phyloP scores from a whole-genome alignment of 1,140 invertebrate genomes.

The Tribolium castaneum region DNA sequence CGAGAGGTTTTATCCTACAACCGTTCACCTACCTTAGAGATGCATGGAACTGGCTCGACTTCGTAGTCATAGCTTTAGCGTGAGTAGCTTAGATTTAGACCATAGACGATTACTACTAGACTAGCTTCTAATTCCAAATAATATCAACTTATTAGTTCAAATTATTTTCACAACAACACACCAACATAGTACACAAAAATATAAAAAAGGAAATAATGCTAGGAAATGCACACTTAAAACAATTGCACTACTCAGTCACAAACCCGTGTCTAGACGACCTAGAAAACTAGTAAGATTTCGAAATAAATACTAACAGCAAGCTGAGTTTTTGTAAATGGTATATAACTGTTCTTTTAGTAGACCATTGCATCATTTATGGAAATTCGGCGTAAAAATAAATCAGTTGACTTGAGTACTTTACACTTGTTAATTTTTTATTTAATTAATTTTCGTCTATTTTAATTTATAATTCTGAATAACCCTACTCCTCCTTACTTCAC shows the following conservation, averaged over 20 bases:
- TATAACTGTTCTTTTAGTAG: too few species aligned
- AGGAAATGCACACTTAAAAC: neutral
- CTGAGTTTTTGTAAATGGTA: neutral
- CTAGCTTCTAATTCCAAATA: slow-evolving; percentile 36
- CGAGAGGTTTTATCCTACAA: slow-evolving; percentile 98
- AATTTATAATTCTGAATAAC: slow-evolving; percentile 7
- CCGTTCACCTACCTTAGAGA: slow-evolving; percentile 99
- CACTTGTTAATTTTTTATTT: neutral
- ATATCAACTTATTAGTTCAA: slow-evolving; percentile 19
- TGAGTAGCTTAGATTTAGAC: slow-evolving; percentile 78
- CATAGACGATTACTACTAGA: slow-evolving; percentile 41
- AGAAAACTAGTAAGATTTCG: neutral
- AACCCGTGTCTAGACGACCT: neutral
- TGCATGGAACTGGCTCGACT: slow-evolving; percentile 99
- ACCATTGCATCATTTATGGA: too few species aligned
- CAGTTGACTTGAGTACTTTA: neutral
- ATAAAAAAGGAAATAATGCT: neutral
- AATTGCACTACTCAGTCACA: neutral
- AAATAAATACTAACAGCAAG: neutral
- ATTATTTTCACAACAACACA: slow-evolving; percentile 14
- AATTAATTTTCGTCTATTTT: neutral
- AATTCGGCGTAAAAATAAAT: neutral
- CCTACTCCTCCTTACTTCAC: slow-evolving; percentile 46
- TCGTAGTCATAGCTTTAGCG: slow-evolving; percentile 99
- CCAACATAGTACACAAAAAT: neutral